These are phyloP conservation scores for Poecilia gillii DNA, from an alignment of 2,797 vertebrate species.

Conservation along the genomic window DNA sequence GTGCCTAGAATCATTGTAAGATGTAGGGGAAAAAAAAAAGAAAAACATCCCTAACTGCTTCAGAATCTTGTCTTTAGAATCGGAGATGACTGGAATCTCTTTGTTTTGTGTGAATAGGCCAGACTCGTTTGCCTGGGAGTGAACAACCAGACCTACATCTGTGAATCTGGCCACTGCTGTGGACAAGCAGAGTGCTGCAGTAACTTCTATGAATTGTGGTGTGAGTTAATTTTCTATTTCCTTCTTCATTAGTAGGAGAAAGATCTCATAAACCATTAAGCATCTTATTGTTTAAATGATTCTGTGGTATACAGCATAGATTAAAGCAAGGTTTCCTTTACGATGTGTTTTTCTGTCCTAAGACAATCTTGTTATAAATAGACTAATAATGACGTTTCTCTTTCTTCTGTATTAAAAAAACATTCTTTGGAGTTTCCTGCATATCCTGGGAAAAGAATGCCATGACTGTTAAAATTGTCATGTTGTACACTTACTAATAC, in stretches of 20 bases:
- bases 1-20: background rate
- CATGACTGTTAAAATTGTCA: background rate
- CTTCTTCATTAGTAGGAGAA: background rate
- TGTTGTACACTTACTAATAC: background rate
- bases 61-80: background rate
- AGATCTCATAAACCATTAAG: background rate
- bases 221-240: conserved; percentile 78
- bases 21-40: too few species aligned
- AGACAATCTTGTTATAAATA: background rate
- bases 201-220: conserved; percentile 97
- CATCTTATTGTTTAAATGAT: background rate
- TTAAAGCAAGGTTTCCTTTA: background rate
- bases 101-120: conserved; percentile 72
- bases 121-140: conserved; percentile 88
- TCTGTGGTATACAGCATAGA: background rate
- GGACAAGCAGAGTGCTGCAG: conserved; percentile 94
- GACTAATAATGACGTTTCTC: background rate
- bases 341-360: background rate
- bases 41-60: too few species aligned
- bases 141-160: conserved; percentile 94
- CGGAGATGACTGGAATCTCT: background rate
- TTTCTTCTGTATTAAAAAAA: background rate
- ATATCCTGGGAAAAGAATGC: background rate
- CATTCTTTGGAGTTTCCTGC: background rate
- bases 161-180: conserved; percentile 94